Conservation (phyloP, 2,113 vertebrate species). For the Orycteropus afer region DNA sequence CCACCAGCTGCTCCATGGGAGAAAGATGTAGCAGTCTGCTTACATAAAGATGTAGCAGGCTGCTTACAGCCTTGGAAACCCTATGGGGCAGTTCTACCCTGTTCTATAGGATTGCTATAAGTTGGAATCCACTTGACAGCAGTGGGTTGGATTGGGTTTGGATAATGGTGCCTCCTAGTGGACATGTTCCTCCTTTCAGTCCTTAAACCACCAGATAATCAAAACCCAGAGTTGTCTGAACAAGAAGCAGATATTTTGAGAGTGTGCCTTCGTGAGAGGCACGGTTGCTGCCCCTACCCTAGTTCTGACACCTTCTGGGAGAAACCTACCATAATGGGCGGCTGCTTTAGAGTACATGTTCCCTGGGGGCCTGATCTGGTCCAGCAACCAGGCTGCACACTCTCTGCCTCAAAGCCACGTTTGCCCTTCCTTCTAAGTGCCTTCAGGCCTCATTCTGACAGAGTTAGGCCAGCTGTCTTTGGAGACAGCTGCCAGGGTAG, state of each 20-base stretch:
- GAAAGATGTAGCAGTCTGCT: background rate
- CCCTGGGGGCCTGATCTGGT: background rate
- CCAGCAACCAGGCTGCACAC: background rate
- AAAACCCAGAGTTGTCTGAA: background rate
- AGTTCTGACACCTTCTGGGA: background rate
- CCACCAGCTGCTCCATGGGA: background rate
- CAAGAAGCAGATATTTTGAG: background rate
- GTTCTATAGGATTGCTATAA: background rate
- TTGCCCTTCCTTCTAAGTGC: background rate
- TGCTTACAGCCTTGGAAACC: too few relatives aligned
- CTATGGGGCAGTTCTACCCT: too few relatives aligned
- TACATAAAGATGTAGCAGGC: too few relatives aligned
- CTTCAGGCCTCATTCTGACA: background rate
- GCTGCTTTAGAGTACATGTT: background rate
- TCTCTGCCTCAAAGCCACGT: rapidly evolving
- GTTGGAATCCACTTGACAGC: background rate
- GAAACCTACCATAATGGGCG: background rate
- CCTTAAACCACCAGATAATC: background rate
- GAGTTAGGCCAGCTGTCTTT: background rate
- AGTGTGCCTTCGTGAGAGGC: background rate
- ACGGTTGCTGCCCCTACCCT: too few relatives aligned
- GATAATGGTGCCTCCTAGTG: background rate
- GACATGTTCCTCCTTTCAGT: background rate
- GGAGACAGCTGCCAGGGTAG: background rate
- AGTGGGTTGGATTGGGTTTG: background rate